Conservation (phyloP, 2,888 invertebrate genomes). For the Ferdinandea cuprea region DNA sequence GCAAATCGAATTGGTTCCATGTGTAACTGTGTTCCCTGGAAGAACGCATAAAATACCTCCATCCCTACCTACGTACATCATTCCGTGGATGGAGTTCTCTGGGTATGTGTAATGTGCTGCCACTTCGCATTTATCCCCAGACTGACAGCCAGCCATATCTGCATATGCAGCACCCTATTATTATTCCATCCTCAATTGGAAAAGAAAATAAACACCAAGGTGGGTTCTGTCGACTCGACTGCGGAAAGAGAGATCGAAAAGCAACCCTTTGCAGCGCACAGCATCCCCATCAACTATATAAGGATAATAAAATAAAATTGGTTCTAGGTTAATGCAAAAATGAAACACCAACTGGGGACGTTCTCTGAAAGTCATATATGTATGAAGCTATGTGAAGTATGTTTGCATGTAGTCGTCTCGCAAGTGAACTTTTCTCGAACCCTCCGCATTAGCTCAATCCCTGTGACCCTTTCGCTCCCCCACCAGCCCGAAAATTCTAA, state of each 20-base stretch:
- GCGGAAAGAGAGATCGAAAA: background rate
- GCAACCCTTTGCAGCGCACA: constrained; percentile 49
- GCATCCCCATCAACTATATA: constrained; percentile 7
- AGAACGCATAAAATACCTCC: constrained; percentile 16
- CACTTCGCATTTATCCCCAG: constrained; percentile 55
- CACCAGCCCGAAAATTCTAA: constrained; percentile 39
- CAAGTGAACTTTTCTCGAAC: constrained; percentile 15
- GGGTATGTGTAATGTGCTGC: constrained; percentile 45
- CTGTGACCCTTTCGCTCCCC: constrained; percentile 16
- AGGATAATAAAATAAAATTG: constrained; percentile 71
- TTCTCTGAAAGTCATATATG: too few relatives aligned
- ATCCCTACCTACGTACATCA: too few relatives aligned
- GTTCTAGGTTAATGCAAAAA: constrained; percentile 71
- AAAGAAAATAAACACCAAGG: constrained; percentile 67
- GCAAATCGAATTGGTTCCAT: constrained; percentile 26
- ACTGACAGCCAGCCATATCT: constrained; percentile 61
- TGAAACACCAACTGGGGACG: constrained; percentile 68
- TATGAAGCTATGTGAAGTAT: too few relatives aligned
- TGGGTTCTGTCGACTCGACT: constrained; percentile 12
- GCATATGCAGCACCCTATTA: constrained; percentile 65
- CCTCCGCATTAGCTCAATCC: constrained; percentile 39
- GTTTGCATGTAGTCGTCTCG: too few relatives aligned
- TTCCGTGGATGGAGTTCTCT: background rate
- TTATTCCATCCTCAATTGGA: constrained; percentile 69
- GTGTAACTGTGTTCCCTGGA: background rate